A percentile compares a stretch with the other conserved stretches of the same genome.
These are phyloP conservation scores for Hippocampus comes DNA, from an alignment of 2,113 vertebrate genomes.

Conservation along the genomic window DNA sequence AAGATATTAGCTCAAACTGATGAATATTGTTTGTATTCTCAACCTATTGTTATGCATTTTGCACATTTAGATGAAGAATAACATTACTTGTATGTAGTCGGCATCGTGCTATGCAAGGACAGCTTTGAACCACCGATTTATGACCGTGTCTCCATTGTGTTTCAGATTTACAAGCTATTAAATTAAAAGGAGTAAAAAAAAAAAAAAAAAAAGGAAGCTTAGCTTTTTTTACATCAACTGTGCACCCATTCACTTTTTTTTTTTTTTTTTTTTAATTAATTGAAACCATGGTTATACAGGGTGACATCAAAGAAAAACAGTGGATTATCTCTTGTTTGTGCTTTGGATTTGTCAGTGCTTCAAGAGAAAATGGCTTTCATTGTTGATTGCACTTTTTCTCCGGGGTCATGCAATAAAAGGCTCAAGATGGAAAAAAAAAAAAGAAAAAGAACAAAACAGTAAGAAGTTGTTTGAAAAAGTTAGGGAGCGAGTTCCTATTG, in stretches of 20 bases:
- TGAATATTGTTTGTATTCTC: constrained; percentile 79
- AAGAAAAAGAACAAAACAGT: constrained; percentile 32
- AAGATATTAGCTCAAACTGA: constrained; percentile 67
- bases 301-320: constrained; percentile 55
- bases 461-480: constrained; percentile 29
- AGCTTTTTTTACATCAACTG: constrained; percentile 79
- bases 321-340: constrained; percentile 71
- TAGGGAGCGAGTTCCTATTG: constrained; percentile 12
- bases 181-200: constrained; percentile 39
- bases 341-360: constrained; percentile 78
- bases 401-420: constrained; percentile 88
- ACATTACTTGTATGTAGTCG: constrained; percentile 86
- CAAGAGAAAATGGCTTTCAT: constrained; percentile 81
- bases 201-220: constrained; percentile 51
- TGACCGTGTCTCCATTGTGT: constrained; percentile 64
- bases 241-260: constrained; percentile 73
- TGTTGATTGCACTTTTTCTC: constrained; percentile 84
- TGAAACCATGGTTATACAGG: constrained; percentile 69
- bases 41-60: constrained; percentile 92
- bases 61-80: constrained; percentile 87
- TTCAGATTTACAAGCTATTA: constrained; percentile 69
- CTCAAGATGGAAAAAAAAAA: constrained; percentile 19
- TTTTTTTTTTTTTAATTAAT: background rate
- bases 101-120: constrained; percentile 98
- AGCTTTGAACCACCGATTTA: constrained; percentile 81